Base-by-base conservation (phyloP, 2,113 vertebrate genomes). In the Pitta sordida region DNA sequence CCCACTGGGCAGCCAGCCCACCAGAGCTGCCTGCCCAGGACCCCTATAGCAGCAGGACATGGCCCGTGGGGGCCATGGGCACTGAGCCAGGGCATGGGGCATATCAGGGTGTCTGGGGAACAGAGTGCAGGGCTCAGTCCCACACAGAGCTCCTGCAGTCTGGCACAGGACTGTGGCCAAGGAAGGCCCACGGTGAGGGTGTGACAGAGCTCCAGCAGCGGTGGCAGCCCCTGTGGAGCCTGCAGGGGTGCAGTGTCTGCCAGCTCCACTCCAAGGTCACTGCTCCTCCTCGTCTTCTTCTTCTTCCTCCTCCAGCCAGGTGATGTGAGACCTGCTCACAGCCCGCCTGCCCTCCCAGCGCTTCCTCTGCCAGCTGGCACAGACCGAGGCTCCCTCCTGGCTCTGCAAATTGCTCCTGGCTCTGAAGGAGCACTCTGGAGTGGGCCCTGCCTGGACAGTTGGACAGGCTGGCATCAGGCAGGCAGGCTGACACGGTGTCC, bases 61-160 rank as follows among this genome's bases (percentile, higher is more conserved):
- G 1, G 55, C 3, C 30, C 39, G 27, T 15, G 29, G 34, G 16
- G 30, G 63, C 53, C 20, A 23, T 0, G 3, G 49, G 7, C 41
- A 67, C 37, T 14, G 22, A 48, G 48, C 30, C 22, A 16, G 13
- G 46, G 48, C 51, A 71, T 0, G 7, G 63, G 27, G 5, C 7
- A 13, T 34, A 9, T 3, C 0, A 0, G 34, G 19, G 37, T 78
- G 51, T 55, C 26, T 2, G 1, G 24, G 24, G 32, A 82, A 15
- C 4, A 9, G 37, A 34, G 15, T 7, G 27, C 46, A 65, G 29
- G 17, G 75, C 60, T 70, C 52, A 3, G 22, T 58, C 34, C 36
- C 22, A 9, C 0, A 2, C 0, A 2, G 7, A 83, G 76, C n/a
- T 37, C 36, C 55, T 4, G 13, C 20, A 20, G 0, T 3, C 30